Evolutionary conservation across 2,113 vertebrate genomes (phyloP).

Genomic region (Aptenodytes patagonicus): DNA sequence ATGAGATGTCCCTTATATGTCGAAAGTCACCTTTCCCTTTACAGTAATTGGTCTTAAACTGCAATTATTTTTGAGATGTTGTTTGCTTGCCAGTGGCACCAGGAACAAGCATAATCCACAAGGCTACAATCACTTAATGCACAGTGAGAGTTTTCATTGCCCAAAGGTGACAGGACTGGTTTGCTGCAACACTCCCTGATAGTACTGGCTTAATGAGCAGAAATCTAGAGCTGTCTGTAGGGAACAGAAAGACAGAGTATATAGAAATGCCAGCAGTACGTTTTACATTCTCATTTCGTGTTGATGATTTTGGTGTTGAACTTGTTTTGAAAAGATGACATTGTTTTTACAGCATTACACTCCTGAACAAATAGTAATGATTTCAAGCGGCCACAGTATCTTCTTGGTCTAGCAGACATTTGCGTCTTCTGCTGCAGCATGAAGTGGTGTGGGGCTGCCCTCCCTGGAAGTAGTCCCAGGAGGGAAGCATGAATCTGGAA

Average conservation of each 20-base stretch:
- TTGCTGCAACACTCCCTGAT: neutral
- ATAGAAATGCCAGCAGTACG: rapidly evolving
- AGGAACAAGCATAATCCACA: neutral
- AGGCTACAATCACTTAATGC: neutral
- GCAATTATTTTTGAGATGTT: neutral
- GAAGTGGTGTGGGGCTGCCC: neutral
- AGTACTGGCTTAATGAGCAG: neutral
- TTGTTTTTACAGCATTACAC: neutral
- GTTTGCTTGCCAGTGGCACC: neutral
- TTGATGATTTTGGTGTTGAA: neutral
- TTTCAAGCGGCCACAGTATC: neutral
- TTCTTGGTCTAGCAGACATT: neutral
- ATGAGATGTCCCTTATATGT: neutral
- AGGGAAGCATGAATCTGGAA: neutral
- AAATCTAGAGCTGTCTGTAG: neutral
- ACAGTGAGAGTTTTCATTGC: neutral
- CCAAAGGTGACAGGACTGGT: neutral
- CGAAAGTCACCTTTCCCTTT: neutral
- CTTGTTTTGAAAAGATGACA: neutral
- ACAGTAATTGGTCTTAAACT: neutral
- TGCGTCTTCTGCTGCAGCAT: neutral
- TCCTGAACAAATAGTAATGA: neutral
- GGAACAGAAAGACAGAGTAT: neutral
- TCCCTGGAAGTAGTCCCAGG: neutral
- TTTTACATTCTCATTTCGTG: neutral